Percentiles rank a stretch among this genome's conserved stretches.
These are phyloP conservation scores for Microtus richardsoni DNA, from an alignment of 2,113 vertebrate genomes.

Conservation along the genomic window DNA sequence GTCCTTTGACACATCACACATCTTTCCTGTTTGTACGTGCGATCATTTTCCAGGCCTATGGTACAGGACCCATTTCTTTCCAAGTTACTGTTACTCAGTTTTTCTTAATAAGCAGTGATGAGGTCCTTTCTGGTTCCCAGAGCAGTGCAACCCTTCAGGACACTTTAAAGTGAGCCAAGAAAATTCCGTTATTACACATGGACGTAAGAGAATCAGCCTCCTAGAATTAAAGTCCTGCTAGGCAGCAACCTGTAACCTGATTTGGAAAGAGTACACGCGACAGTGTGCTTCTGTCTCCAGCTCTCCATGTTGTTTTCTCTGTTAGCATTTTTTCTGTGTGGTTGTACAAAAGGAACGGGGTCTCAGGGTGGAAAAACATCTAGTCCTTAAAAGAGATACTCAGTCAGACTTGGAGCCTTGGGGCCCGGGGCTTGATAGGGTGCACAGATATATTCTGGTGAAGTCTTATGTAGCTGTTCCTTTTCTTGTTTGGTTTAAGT, in stretches of 20 bases:
- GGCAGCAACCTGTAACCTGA: conserved; percentile 4
- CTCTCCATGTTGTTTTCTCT: conserved; percentile 41
- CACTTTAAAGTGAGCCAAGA: conserved; percentile 52
- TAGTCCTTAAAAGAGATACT: background rate
- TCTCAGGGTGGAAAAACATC: background rate
- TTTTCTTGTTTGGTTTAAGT: background rate
- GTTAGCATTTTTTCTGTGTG: conserved; percentile 32
- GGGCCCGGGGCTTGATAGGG: background rate
- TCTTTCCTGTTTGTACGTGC: background rate
- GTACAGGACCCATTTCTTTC: background rate
- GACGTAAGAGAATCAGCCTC: conserved; percentile 29
- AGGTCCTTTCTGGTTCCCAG: conserved; percentile 37
- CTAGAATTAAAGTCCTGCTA: conserved; percentile 44
- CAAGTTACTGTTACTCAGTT: conserved; percentile 38
- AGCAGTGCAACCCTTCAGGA: conserved; percentile 54
- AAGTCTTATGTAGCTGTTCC: background rate
- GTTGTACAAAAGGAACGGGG: background rate
- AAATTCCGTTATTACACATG: conserved; percentile 33
- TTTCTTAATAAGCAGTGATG: conserved; percentile 56
- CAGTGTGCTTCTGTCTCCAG: conserved; percentile 35
- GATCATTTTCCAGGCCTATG: conserved; percentile 26
- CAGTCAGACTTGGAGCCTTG: background rate
- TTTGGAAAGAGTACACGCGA: background rate
- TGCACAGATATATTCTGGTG: background rate
- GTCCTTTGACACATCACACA: background rate